phyloP scores from a whole-genome alignment of 2,797 vertebrate species.

The Siniperca obscura region DNA sequence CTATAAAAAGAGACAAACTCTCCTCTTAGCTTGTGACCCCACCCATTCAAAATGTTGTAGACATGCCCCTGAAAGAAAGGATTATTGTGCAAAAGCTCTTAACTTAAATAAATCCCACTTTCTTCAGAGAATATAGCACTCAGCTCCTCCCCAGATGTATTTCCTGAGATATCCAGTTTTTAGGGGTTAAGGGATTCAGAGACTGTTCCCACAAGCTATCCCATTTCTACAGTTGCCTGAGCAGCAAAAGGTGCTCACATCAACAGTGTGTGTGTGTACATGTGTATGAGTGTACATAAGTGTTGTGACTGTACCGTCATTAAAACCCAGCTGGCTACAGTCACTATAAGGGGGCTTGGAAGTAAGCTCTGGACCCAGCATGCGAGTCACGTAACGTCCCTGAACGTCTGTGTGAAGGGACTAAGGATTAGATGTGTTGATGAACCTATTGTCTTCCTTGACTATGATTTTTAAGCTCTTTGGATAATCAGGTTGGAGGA shows the following conservation, averaged over 20 bases:
- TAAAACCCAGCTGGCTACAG: constrained; percentile 62
- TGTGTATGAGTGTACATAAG: constrained; percentile 12
- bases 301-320: constrained; percentile 47
- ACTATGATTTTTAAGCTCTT: constrained; percentile 47
- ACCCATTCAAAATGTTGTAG: constrained; percentile 29
- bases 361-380: constrained; percentile 56
- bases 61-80: constrained; percentile 41
- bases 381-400: constrained; percentile 49
- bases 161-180: constrained; percentile 46
- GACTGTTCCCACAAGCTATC: constrained; percentile 25
- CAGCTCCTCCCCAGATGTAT: constrained; percentile 33
- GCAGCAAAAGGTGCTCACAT: constrained; percentile 39
- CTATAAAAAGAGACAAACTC: background rate
- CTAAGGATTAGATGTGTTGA: constrained; percentile 62
- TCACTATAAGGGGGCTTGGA: constrained; percentile 35
- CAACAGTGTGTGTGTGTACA: background rate
- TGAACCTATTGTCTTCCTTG: constrained; percentile 41
- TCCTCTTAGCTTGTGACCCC: constrained; percentile 6
- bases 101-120: constrained; percentile 60
- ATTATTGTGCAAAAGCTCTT: constrained; percentile 56
- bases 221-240: constrained; percentile 35
- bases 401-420: constrained; percentile 63
- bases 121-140: constrained; percentile 37
- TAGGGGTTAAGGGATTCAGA: constrained; percentile 37
- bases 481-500: constrained; percentile 57